Percentiles rank a stretch among this genome's conserved stretches.
Conservation (phyloP, 2,888 invertebrate genomes). For the Poecilus cupreus region DNA sequence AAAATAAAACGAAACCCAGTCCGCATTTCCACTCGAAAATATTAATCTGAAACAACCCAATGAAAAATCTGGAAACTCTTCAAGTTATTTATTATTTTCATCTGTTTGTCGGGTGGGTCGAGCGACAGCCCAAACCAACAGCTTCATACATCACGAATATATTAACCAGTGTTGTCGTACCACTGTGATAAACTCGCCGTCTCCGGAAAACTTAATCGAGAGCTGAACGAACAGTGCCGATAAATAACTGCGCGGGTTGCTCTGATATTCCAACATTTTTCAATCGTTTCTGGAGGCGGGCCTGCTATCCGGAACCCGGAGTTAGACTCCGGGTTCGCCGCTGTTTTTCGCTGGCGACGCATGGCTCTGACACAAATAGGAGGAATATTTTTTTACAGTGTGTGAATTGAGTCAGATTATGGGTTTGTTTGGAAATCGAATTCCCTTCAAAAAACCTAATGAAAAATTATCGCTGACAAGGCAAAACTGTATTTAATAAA, state of each 20-base stretch:
- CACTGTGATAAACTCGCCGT: slow-evolving; percentile 33
- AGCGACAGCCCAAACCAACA: neutral
- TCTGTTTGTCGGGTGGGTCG: slow-evolving; percentile 3
- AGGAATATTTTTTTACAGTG: slow-evolving; percentile 24
- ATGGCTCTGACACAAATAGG: slow-evolving; percentile 35
- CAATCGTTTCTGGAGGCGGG: slow-evolving; percentile 14
- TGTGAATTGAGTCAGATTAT: slow-evolving; percentile 38
- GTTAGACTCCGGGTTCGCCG: slow-evolving; percentile 6
- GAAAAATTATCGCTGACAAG: slow-evolving; percentile 38
- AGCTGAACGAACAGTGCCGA: slow-evolving; percentile 45
- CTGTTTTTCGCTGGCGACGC: slow-evolving; percentile 2
- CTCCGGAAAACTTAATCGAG: slow-evolving; percentile 49
- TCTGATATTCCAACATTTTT: slow-evolving; percentile 39
- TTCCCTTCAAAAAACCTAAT: no score
- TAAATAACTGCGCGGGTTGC: slow-evolving; percentile 51
- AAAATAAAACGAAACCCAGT: neutral
- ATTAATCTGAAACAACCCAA: neutral
- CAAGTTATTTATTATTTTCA: slow-evolving; percentile 35
- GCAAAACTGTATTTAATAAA: no score
- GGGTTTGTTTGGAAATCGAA: slow-evolving; percentile 5
- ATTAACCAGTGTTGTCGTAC: slow-evolving; percentile 34
- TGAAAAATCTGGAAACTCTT: neutral
- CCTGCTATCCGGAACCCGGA: neutral
- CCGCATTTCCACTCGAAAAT: neutral
- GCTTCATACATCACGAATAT: slow-evolving; percentile 45